Percentiles rank a stretch among this genome's conserved stretches.
phyloP scores from a whole-genome alignment of 2,888 invertebrate species.

The Bembecia ichneumoniformis region DNA sequence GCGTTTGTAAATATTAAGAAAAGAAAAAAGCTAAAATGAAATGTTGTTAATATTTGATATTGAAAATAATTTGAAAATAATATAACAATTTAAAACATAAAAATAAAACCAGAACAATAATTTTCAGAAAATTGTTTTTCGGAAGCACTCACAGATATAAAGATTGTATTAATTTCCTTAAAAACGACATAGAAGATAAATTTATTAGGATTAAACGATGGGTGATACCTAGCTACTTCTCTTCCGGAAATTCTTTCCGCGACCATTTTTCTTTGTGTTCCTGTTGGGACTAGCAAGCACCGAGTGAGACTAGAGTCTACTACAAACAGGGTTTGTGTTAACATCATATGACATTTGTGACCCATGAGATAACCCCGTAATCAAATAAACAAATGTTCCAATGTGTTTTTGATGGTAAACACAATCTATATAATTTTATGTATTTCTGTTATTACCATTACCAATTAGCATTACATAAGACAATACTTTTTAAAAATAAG shows the following conservation, averaged over 20 bases:
- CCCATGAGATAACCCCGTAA: background rate
- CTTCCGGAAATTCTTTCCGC: conserved; percentile 76
- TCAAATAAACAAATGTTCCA: background rate
- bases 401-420: background rate
- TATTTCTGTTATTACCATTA: background rate
- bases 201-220: background rate
- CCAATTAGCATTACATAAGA: background rate
- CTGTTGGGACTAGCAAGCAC: conserved; percentile 32
- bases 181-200: background rate
- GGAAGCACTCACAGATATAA: background rate
- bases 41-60: no score
- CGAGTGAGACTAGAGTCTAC: conserved; percentile 7
- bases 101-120: no score
- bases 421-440: background rate
- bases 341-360: background rate
- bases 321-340: background rate
- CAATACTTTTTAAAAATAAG: background rate
- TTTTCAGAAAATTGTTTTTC: no score
- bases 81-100: no score
- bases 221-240: conserved; percentile 75
- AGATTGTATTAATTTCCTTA: background rate
- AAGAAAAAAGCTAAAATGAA: no score
- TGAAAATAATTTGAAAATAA: no score
- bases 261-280: conserved; percentile 31
- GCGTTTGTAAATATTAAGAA: no score